Percentiles rank a stretch among this genome's conserved stretches.
Evolutionary conservation across 2,113 vertebrate genomes (phyloP).

Genomic region (Mobula hypostoma): DNA sequence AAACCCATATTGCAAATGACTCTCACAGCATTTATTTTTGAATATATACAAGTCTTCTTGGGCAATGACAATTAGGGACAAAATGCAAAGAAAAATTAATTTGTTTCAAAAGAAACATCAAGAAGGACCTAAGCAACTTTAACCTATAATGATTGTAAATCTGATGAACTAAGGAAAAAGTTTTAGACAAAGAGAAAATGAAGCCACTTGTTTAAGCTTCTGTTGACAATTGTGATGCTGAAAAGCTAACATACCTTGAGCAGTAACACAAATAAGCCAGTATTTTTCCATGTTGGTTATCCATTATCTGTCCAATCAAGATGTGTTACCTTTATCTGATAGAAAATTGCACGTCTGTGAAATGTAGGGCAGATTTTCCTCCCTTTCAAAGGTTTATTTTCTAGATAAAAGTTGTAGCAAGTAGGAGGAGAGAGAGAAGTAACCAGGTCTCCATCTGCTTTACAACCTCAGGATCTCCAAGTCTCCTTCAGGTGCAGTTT

Average conservation of each 20-base stretch:
- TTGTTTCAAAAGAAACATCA: not conserved
- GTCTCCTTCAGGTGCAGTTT: not conserved
- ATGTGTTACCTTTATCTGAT: not conserved
- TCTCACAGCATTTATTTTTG: not conserved
- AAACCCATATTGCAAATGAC: not conserved
- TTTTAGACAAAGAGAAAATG: not conserved
- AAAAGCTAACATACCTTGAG: not conserved
- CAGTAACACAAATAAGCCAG: not conserved
- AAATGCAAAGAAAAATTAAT: not conserved
- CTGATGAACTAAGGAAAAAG: not conserved
- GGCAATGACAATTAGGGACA: not conserved
- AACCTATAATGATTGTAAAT: not conserved
- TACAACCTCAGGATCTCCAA: not conserved
- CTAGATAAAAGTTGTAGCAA: not conserved
- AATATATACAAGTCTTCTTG: not conserved
- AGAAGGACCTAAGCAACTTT: not conserved
- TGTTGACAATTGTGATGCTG: not conserved
- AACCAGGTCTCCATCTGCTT: not conserved
- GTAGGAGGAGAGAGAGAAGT: not conserved
- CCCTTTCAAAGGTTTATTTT: not conserved
- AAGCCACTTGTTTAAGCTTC: not conserved
- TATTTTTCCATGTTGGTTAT: not conserved
- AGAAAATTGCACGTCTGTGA: not conserved
- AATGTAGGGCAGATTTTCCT: not conserved
- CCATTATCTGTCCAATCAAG: not conserved